A percentile compares a stretch with the other conserved stretches of the same genome.
phyloP scores from a whole-genome alignment of 1,140 invertebrate genomes.

The Phymorhynchus buccinoides region DNA sequence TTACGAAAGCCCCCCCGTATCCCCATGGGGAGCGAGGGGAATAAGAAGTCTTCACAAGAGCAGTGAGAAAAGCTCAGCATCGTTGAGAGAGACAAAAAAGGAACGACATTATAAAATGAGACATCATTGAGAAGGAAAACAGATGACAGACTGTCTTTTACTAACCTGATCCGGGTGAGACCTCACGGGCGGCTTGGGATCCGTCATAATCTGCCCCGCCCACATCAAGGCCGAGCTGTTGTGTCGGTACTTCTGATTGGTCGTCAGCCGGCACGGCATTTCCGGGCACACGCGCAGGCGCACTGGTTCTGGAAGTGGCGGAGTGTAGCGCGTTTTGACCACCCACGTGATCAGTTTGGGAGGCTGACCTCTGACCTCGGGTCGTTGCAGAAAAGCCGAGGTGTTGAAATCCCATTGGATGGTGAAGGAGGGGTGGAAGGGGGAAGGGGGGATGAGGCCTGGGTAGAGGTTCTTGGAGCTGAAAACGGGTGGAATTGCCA shows the following conservation, averaged over 20 bases:
- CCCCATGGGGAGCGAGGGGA: no score
- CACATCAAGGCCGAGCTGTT: slow-evolving; percentile 29
- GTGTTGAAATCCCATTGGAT: slow-evolving; percentile 35
- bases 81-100: no score
- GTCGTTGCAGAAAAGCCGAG: slow-evolving; percentile 13
- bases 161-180: slow-evolving; percentile 34
- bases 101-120: neutral
- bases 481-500: neutral
- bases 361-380: slow-evolving; percentile 30
- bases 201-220: slow-evolving; percentile 36
- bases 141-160: neutral
- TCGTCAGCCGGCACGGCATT: slow-evolving; percentile 36
- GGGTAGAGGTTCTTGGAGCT: slow-evolving; percentile 22
- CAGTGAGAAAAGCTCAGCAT: neutral
- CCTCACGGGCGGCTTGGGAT: neutral
- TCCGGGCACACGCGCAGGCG: slow-evolving; percentile 37
- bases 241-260: slow-evolving; percentile 1
- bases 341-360: slow-evolving; percentile 34
- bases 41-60: no score
- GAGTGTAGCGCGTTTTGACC: slow-evolving; percentile 33
- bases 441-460: neutral
- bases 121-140: neutral
- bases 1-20: no score
- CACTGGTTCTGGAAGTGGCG: slow-evolving; percentile 36
- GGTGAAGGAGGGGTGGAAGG: slow-evolving; percentile 23